These are phyloP conservation scores for Gadopsis bispinosus DNA, from an alignment of 2,797 vertebrate genomes.

Conservation along the genomic window DNA sequence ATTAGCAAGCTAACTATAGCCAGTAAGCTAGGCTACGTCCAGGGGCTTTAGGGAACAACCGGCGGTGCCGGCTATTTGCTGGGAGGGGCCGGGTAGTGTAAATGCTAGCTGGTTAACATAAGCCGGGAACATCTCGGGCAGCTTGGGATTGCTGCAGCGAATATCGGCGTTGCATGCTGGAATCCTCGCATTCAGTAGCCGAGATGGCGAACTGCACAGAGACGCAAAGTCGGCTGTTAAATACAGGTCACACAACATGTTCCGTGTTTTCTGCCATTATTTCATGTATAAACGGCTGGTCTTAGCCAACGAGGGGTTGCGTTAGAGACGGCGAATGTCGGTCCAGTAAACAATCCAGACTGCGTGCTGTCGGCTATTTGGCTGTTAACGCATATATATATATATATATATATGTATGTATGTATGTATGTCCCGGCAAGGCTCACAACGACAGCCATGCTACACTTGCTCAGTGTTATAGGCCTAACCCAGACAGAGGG, in stretches of 20 bases:
- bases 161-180: slow-evolving; percentile 11
- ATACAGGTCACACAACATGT: slow-evolving; percentile 66
- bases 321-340: slow-evolving; percentile 21
- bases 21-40: slow-evolving; percentile 46
- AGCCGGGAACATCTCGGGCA: slow-evolving; percentile 44
- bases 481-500: slow-evolving; percentile 59
- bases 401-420: too few relatives aligned
- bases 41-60: slow-evolving; percentile 55
- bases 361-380: slow-evolving; percentile 16
- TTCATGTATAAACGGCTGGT: slow-evolving; percentile 1
- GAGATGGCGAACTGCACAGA: neutral
- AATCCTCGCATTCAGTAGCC: neutral
- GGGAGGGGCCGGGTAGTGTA: slow-evolving; percentile 59
- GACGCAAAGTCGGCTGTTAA: slow-evolving; percentile 23
- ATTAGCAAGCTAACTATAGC: slow-evolving; percentile 73
- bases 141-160: slow-evolving; percentile 14
- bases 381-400: neutral
- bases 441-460: slow-evolving; percentile 43
- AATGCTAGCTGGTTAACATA: slow-evolving; percentile 59
- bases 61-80: slow-evolving; percentile 71
- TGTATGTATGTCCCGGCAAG: neutral
- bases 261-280: slow-evolving; percentile 21
- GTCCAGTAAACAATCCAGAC: slow-evolving; percentile 9
- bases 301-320: slow-evolving; percentile 17
- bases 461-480: slow-evolving; percentile 64